Base-by-base conservation (phyloP, 2,888 invertebrate species). In the Salpingus planirostris region DNA sequence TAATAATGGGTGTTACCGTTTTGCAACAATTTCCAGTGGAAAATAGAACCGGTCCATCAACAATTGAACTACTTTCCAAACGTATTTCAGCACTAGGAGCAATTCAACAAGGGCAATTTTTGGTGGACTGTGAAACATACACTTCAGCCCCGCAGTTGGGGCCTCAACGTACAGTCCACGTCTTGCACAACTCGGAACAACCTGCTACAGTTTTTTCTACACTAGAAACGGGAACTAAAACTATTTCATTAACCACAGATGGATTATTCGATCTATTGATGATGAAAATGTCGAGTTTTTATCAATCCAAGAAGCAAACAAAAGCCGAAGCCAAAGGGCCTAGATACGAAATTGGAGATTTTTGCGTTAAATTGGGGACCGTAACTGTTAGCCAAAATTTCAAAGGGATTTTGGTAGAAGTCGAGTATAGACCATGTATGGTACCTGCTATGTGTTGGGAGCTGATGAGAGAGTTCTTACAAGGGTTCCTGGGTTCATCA, bases 41-140 rank as follows among this genome's bases (percentile, higher is more conserved):
- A 0, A 91, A 88, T 38, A 79, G 86, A 52, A 89, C 86, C n/a
- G 93, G 92, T 0, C 82, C 89, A 0, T 85, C 88, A 53, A 83
- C 84, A 0, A 84, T 95, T 36, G 95, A 96, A 46, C 70, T 83
- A 33, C 68, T 95, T 1, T 81, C 87, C 1, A 91, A 91, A 60
- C 72, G 92, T 11, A 76, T 96, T 12, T 68, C 82, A 21, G 83
- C 89, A 0, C 67, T 93, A 2, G 93, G 95, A 11, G 95, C 92
- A 0, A 67, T 77, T 1, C 90, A 86, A 55, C 78, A 83, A 36
- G 95, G 95, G 0, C 89, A 87, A 50, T 95, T 93, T 62, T 64
- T 88, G 28, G 93, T 96, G 0, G 95, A 96, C 58, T 96, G 95
- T 54, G 95, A 96, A 62, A 92, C 92, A 0, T 93, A 87, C 57